A percentile compares a stretch with the other conserved stretches of the same genome.
phyloP scores from a whole-genome alignment of 2,888 invertebrate genomes.

The Prosapia bicincta region DNA sequence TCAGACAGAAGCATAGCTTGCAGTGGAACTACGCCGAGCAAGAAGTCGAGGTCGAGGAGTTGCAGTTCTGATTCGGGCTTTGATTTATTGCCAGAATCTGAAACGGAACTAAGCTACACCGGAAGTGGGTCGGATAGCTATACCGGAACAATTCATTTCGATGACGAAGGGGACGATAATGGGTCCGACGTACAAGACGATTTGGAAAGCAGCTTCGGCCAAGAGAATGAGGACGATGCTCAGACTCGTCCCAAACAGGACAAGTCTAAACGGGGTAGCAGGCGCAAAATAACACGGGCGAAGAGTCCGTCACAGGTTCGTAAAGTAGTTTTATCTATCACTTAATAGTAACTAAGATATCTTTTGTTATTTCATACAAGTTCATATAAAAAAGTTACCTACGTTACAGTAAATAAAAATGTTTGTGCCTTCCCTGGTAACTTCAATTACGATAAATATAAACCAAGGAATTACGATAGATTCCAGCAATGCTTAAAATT shows the following conservation, averaged over 20 bases:
- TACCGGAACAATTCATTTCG: neutral
- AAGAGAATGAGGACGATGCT: neutral
- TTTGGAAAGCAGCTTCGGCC: neutral
- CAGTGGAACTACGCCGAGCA: neutral
- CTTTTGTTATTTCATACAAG: too few relatives aligned
- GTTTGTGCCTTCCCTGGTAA: too few relatives aligned
- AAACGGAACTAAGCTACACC: neutral
- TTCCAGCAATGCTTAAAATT: too few relatives aligned
- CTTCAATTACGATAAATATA: too few relatives aligned
- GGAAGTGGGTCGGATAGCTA: neutral
- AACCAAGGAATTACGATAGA: too few relatives aligned
- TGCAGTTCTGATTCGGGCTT: neutral
- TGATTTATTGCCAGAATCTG: neutral
- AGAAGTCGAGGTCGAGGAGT: neutral
- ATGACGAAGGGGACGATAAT: neutral
- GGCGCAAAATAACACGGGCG: neutral
- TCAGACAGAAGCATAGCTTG: neutral
- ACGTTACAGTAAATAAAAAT: too few relatives aligned
- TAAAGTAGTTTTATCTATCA: too few relatives aligned
- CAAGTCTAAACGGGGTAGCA: neutral
- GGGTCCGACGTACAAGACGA: neutral
- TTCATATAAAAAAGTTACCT: too few relatives aligned
- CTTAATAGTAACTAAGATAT: too few relatives aligned
- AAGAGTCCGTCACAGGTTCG: neutral
- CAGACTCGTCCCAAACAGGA: neutral